These are phyloP conservation scores for Myotis daubentonii DNA, from an alignment of 2,797 vertebrate genomes.

Conservation along the genomic window DNA sequence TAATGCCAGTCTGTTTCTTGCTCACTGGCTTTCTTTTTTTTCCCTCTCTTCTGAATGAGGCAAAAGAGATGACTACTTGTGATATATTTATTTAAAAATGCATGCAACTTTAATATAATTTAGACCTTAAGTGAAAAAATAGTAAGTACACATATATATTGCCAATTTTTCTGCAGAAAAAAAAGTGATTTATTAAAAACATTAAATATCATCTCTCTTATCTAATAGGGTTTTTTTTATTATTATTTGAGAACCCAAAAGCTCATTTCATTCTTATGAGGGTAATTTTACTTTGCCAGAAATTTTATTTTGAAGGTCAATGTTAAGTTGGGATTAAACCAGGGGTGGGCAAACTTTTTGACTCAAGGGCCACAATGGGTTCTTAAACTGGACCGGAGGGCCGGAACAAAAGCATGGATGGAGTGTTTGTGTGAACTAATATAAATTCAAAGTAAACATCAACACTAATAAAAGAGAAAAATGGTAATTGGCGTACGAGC, in stretches of 20 bases:
- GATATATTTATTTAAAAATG: conserved; percentile 22
- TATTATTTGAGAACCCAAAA: neutral
- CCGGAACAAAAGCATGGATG: no score
- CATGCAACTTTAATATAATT: conserved; percentile 11
- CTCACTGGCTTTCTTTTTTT: conserved; percentile 10
- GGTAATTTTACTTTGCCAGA: neutral
- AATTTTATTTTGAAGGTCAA: conserved; percentile 18
- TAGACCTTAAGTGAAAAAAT: conserved; percentile 6
- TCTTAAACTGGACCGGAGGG: no score
- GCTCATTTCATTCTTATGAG: conserved; percentile 31
- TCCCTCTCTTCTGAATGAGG: neutral
- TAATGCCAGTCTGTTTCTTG: neutral
- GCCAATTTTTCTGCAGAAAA: neutral
- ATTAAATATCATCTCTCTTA: conserved; percentile 2
- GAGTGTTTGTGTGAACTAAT: no score
- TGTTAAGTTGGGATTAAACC: conserved; percentile 8
- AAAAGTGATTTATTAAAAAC: conserved; percentile 14
- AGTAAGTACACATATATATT: neutral
- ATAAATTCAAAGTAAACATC: no score
- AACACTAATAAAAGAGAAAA: no score
- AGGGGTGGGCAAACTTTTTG: no score
- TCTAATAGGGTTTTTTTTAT: neutral
- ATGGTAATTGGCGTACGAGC: no score
- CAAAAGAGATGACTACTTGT: neutral
- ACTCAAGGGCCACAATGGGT: no score